A percentile compares a stretch with the other conserved stretches of the same genome.
These are phyloP conservation scores for Matsumurasca onukii DNA, from an alignment of 1,140 invertebrate genomes.

Conservation along the genomic window DNA sequence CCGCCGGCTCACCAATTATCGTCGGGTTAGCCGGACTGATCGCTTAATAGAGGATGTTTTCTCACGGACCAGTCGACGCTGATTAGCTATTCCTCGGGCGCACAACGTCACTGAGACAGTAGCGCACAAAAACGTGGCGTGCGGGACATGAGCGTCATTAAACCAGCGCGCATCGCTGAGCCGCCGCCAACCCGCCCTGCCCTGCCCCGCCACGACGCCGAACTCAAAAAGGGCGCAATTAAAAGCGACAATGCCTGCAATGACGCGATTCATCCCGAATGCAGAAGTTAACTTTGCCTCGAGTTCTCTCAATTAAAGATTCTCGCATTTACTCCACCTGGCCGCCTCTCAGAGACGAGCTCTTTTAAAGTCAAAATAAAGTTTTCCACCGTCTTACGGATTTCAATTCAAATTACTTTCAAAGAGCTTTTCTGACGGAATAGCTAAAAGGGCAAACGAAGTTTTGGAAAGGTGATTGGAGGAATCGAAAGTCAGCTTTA, in stretches of 20 bases:
- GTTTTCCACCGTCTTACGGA: background rate
- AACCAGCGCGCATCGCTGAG: background rate
- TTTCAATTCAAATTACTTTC: background rate
- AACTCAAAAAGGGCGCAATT: background rate
- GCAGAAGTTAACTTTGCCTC: background rate
- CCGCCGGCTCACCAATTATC: background rate
- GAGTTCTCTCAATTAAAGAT: slow-evolving; percentile 16
- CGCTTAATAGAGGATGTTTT: slow-evolving; percentile 26
- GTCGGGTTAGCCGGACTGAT: background rate
- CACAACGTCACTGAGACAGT: too few relatives aligned
- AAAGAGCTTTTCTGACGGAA: background rate
- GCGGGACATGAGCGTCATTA: slow-evolving; percentile 9
- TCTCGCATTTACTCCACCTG: background rate
- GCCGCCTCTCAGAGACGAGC: background rate
- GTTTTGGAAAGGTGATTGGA: background rate
- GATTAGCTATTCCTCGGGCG: background rate
- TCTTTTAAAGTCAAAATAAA: slow-evolving; percentile 1
- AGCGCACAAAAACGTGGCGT: slow-evolving; percentile 26
- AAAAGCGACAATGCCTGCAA: background rate
- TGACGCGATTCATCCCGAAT: background rate
- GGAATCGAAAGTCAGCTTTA: background rate
- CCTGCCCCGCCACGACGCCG: background rate
- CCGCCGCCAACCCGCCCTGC: too few relatives aligned
- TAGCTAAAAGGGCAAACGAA: background rate
- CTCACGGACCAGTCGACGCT: slow-evolving; percentile 9